phyloP scores from a whole-genome alignment of 1,140 invertebrate genomes.

The Ganaspis sp. region DNA sequence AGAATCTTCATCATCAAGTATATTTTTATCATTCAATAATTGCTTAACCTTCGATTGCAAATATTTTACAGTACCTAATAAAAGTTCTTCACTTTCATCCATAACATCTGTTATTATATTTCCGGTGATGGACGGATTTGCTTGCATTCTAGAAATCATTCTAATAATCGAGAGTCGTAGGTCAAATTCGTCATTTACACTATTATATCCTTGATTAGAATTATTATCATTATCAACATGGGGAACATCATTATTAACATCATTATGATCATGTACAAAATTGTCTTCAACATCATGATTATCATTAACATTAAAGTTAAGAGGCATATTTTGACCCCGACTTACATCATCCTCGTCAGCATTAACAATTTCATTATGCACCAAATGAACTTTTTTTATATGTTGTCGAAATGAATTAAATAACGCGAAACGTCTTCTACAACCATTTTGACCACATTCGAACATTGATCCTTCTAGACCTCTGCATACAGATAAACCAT shows the following conservation, averaged over 20 bases:
- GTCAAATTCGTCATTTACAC: not conserved
- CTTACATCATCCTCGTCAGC: not conserved
- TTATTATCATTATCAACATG: not conserved
- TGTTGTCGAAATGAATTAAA: not conserved
- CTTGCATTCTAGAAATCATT: not conserved
- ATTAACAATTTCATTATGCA: not conserved
- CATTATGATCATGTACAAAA: not conserved
- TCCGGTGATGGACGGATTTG: not conserved
- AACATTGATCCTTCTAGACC: not conserved
- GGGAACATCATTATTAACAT: not conserved
- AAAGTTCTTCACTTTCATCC: constrained; percentile 1
- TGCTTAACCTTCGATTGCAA: not conserved
- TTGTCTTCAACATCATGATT: not conserved
- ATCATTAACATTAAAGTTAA: not conserved
- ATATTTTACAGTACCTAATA: not conserved
- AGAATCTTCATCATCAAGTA: not conserved
- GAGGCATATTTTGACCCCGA: not conserved
- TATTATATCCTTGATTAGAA: not conserved
- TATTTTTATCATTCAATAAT: not conserved
- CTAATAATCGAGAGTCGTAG: not conserved
- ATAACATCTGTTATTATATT: not conserved
- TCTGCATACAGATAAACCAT: not conserved
- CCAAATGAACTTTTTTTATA: not conserved
- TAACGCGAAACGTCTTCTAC: not conserved
- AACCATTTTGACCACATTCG: not conserved